phyloP scores from a whole-genome alignment of 2,113 vertebrate species.

The Pterophyllum scalare region DNA sequence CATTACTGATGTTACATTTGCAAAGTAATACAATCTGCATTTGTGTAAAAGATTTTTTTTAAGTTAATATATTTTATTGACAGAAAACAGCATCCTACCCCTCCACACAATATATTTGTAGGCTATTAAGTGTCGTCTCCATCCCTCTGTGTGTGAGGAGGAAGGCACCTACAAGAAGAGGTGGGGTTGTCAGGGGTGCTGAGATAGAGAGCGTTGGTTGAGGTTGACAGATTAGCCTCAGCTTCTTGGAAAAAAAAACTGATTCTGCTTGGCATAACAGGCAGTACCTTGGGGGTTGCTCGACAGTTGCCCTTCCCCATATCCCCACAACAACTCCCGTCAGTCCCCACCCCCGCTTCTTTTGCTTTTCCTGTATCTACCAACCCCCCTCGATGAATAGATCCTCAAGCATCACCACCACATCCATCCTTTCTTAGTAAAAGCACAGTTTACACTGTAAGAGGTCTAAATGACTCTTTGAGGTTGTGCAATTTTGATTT shows the following conservation, averaged over 20 bases:
- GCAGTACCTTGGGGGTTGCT: constrained; percentile 76
- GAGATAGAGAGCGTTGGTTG: constrained; percentile 64
- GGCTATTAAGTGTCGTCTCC: constrained; percentile 24
- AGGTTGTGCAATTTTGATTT: constrained; percentile 41
- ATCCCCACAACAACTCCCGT: constrained; percentile 62
- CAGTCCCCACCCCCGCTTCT: constrained; percentile 54
- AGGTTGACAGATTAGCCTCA: constrained; percentile 80
- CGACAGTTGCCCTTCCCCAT: constrained; percentile 80
- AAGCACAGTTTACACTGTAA: constrained; percentile 36
- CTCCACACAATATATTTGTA: not conserved
- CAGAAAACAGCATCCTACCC: not conserved
- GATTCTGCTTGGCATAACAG: constrained; percentile 82
- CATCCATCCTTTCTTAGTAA: constrained; percentile 43
- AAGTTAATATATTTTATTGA: not conserved
- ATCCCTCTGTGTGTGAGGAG: constrained; percentile 42
- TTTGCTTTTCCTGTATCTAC: constrained; percentile 71
- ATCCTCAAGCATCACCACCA: constrained; percentile 58
- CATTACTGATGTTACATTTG: constrained; percentile 4
- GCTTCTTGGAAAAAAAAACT: constrained; percentile 70
- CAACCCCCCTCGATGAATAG: constrained; percentile 74
- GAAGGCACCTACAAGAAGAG: constrained; percentile 42
- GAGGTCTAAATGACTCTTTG: not conserved
- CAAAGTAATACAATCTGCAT: not conserved
- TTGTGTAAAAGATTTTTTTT: not conserved
- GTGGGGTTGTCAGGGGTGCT: constrained; percentile 36